Percentiles rank a stretch among this genome's conserved stretches.
phyloP scores from a whole-genome alignment of 2,888 invertebrate genomes.

The Strigamia transsilvanica region DNA sequence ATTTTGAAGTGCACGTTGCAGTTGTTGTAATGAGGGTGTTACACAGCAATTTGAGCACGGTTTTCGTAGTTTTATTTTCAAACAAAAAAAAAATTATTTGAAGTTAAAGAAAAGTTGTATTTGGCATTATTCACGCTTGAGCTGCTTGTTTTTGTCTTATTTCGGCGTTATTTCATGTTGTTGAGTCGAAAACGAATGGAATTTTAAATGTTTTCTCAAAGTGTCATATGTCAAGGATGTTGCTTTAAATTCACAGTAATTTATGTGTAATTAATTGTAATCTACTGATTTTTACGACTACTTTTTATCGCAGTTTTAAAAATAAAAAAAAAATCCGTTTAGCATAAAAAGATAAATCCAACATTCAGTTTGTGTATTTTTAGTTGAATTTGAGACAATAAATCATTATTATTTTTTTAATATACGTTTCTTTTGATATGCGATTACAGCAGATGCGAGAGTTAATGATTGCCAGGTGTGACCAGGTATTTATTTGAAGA shows the following conservation, averaged over 20 bases:
- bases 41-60: constrained; percentile 15
- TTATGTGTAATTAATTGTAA: background rate
- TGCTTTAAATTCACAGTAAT: background rate
- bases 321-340: background rate
- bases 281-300: too few relatives aligned
- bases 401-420: background rate
- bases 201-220: background rate
- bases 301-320: too few relatives aligned
- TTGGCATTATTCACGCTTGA: background rate
- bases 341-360: background rate
- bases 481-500: background rate
- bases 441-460: constrained; percentile 21
- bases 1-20: background rate
- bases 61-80: background rate
- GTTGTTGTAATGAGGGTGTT: background rate
- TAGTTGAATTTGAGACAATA: constrained; percentile 13
- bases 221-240: background rate
- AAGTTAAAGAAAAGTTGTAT: background rate
- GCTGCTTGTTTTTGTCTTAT: background rate
- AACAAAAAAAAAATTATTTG: background rate
- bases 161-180: background rate
- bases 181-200: background rate
- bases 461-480: constrained; percentile 40
- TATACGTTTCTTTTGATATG: background rate
- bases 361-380: background rate